A percentile compares a stretch with the other conserved stretches of the same genome.
phyloP scores from a whole-genome alignment of 2,797 vertebrate genomes.

The Moxostoma hubbsi region DNA sequence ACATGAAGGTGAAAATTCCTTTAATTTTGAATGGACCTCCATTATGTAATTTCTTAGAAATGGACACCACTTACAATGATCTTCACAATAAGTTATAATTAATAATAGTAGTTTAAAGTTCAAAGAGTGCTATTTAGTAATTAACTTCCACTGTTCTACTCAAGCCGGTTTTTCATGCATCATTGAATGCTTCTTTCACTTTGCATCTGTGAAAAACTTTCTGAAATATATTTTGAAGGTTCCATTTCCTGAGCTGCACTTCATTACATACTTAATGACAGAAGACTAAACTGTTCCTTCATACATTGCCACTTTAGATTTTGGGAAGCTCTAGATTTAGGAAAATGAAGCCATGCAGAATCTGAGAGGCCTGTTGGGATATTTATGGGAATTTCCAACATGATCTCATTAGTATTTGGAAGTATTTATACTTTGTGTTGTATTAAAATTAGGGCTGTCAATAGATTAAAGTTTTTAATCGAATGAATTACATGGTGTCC shows the following conservation, averaged over 20 bases:
- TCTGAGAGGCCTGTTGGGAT: background rate
- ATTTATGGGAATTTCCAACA: background rate
- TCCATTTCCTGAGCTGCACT: constrained; percentile 30
- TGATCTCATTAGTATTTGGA: too few relatives aligned
- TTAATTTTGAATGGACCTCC: background rate
- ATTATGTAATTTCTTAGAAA: background rate
- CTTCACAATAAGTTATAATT: background rate
- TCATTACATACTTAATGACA: constrained; percentile 30
- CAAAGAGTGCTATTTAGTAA: background rate
- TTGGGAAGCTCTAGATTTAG: background rate
- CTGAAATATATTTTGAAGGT: background rate
- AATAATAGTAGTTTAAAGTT: background rate
- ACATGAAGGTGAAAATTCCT: background rate
- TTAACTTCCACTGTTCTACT: constrained; percentile 4
- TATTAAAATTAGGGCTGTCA: too few relatives aligned
- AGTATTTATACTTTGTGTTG: too few relatives aligned
- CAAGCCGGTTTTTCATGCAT: background rate
- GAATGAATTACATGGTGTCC: too few relatives aligned
- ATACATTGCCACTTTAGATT: background rate
- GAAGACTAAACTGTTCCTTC: constrained; percentile 1
- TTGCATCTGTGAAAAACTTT: background rate
- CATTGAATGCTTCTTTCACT: background rate
- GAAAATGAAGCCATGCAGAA: background rate
- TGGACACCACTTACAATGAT: background rate
- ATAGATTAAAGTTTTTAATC: too few relatives aligned